Conservation (phyloP, 2,888 invertebrate genomes). For the Lasioglossum morio region DNA sequence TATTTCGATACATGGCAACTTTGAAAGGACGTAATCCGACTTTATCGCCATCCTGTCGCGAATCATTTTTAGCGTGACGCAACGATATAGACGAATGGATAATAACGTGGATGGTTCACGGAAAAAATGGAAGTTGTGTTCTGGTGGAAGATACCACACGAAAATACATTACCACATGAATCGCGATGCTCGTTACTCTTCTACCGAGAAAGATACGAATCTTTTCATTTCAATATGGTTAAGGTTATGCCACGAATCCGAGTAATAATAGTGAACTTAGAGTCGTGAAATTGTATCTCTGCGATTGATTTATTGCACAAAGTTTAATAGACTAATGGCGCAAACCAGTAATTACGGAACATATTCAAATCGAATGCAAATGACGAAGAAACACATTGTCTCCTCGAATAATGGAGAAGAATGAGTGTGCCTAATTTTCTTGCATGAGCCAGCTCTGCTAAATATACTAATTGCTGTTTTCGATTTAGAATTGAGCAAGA, state of each 20-base stretch:
- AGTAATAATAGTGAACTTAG: background rate
- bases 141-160: background rate
- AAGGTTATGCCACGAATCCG: background rate
- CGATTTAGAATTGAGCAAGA: background rate
- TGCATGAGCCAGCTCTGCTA: background rate
- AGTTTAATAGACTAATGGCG: background rate
- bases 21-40: background rate
- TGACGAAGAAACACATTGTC: background rate
- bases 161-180: background rate
- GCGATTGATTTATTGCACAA: background rate
- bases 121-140: background rate
- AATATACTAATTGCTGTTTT: background rate
- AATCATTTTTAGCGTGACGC: background rate
- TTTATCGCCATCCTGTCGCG: background rate
- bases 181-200: background rate
- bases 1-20: slow-evolving; percentile 24
- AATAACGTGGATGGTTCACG: background rate
- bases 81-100: background rate
- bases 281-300: background rate
- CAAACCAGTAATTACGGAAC: background rate
- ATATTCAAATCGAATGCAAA: slow-evolving; percentile 2
- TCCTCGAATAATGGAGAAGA: background rate
- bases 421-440: background rate
- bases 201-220: background rate
- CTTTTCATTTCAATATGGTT: background rate